Base-by-base conservation (phyloP, 2,797 vertebrate species). In the Hippocampus kuda region DNA sequence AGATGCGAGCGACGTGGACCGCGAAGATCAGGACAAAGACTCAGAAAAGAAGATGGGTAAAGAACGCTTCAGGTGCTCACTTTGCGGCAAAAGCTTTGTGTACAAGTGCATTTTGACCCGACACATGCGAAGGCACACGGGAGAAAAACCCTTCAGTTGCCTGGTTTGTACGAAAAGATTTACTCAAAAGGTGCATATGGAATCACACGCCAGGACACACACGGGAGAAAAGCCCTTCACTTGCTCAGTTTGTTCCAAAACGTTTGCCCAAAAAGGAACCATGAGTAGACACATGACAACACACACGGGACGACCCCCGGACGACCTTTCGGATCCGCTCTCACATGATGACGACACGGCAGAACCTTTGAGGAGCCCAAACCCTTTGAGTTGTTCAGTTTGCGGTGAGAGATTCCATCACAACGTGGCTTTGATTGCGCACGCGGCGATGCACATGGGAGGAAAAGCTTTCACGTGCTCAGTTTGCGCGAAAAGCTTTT, bases 141-240 rank as follows among this genome's bases (percentile, higher is more conserved):
- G 53, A 56, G 53, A 56, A 56, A 51, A 51, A 51, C 48, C 48
- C 16, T 51, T 51, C 16, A 7, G 48, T 51, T 66, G 65, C 42
- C 11, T 11, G 7, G 44, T 66, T 48, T 66, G 65, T 26, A 44
- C 18, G n/a, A 2, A 70, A 71, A 4, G n/a, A 63, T 71, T 51
- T 9, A 6, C 24, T 68, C 53, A 75, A 77, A 68, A 66, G 60
- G 22, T 46, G 60, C 59, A 65, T 15, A 41, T 61, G 60, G 48
- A 34, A 11, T 42, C 13, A 67, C 27, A 71, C 30, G 16, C 66
- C 24, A 68, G 38, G 53, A 56, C 22, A 26, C 53, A 56, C 53
- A 56, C 22, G 4, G 53, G 53, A 26, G 53, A 56, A 26, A 56
- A 56, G 26, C 53, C 53, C n/a, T 56, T 56, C n/a, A 56, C 22